These are phyloP conservation scores for Mellivora capensis DNA, from an alignment of 2,113 vertebrate genomes.

Conservation along the genomic window DNA sequence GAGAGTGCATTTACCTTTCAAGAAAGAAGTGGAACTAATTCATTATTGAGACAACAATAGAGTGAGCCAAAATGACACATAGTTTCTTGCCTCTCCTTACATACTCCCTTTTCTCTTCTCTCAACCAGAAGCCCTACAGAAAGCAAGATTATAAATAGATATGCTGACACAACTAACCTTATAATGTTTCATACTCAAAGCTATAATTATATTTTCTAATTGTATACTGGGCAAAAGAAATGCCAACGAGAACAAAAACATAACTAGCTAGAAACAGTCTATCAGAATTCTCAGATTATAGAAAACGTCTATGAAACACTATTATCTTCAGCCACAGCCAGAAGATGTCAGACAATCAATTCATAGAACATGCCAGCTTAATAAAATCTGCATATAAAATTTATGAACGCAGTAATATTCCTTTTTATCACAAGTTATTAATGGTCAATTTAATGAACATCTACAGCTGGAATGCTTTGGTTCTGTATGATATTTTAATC, in stretches of 20 bases:
- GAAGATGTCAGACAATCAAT: slow-evolving; percentile 85
- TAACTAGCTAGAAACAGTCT: slow-evolving; percentile 77
- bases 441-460: slow-evolving; percentile 91
- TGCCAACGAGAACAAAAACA: slow-evolving; percentile 68
- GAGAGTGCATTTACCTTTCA: background rate
- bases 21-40: slow-evolving; percentile 11
- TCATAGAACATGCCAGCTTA: slow-evolving; percentile 86
- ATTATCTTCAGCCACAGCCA: slow-evolving; percentile 85
- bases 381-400: slow-evolving; percentile 89
- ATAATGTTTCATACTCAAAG: slow-evolving; percentile 54
- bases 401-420: slow-evolving; percentile 88
- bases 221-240: slow-evolving; percentile 60
- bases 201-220: slow-evolving; percentile 71
- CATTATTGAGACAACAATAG: slow-evolving; percentile 30
- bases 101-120: background rate
- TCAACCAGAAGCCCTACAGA: background rate
- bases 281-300: slow-evolving; percentile 79
- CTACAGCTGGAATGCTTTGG: slow-evolving; percentile 82
- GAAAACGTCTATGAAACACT: slow-evolving; percentile 78
- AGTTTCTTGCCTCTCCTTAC: background rate
- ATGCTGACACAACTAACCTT: slow-evolving; percentile 66
- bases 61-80: background rate
- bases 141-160: slow-evolving; percentile 60
- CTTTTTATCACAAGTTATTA: slow-evolving; percentile 88
- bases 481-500: slow-evolving; percentile 86